Evolutionary conservation across 2,888 invertebrate species (phyloP).

Genomic region (Patella ulyssiponensis): DNA sequence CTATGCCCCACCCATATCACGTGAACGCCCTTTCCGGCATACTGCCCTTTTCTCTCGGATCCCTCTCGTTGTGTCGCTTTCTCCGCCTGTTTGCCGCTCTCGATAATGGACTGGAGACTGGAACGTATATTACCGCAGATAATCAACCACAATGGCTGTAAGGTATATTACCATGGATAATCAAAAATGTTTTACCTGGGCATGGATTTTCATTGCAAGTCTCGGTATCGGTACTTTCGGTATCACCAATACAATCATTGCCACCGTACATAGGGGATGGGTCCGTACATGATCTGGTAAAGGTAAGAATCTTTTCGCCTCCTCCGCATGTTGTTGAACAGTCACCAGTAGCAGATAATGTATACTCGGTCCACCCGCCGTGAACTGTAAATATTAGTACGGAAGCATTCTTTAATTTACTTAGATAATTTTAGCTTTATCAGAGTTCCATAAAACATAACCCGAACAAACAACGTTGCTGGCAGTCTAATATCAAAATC

Average conservation of each 20-base stretch:
- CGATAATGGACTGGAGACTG: too few relatives aligned
- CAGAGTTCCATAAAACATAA: neutral
- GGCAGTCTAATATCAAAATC: neutral
- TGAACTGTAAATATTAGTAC: slow-evolving; percentile 21
- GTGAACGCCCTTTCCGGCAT: too few relatives aligned
- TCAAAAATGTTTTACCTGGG: slow-evolving; percentile 19
- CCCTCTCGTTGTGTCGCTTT: too few relatives aligned
- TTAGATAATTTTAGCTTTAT: neutral
- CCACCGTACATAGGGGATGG: slow-evolving; percentile 34
- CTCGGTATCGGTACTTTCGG: neutral
- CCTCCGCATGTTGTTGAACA: slow-evolving; percentile 31
- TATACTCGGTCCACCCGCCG: slow-evolving; percentile 28
- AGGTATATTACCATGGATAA: too few relatives aligned
- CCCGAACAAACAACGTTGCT: too few relatives aligned
- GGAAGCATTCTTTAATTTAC: neutral
- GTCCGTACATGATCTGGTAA: slow-evolving; percentile 25
- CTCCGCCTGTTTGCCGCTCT: too few relatives aligned
- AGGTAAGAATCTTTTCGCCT: slow-evolving; percentile 22
- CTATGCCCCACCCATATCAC: too few relatives aligned
- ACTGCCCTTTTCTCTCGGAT: too few relatives aligned
- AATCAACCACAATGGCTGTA: neutral
- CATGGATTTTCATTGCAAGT: slow-evolving; percentile 32
- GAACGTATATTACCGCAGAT: too few relatives aligned
- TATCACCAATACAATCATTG: slow-evolving; percentile 17
- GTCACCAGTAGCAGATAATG: slow-evolving; percentile 8